phyloP scores from a whole-genome alignment of 2,113 vertebrate species.

The Callospermophilus lateralis region DNA sequence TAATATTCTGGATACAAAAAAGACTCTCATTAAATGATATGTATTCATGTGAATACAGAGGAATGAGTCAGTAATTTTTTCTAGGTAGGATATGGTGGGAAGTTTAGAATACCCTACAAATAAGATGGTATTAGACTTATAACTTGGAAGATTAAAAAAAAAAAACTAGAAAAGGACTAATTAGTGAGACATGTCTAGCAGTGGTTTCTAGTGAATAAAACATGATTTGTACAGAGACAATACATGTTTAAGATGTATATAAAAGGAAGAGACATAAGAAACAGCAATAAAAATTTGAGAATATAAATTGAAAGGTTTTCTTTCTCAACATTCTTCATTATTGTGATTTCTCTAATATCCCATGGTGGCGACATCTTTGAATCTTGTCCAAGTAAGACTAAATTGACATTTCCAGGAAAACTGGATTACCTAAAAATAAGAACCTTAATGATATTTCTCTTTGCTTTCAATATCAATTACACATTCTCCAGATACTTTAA shows the following conservation, averaged over 20 bases:
- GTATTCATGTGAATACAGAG: neutral
- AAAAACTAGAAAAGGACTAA: neutral
- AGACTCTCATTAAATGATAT: neutral
- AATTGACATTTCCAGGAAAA: neutral
- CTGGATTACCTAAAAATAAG: neutral
- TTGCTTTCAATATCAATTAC: neutral
- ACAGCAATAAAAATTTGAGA: neutral
- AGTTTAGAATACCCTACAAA: neutral
- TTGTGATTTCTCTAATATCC: neutral
- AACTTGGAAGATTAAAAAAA: slow-evolving; percentile 32
- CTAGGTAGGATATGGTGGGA: neutral
- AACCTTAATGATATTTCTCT: neutral
- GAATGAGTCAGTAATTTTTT: slow-evolving; percentile 5
- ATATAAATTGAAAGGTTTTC: neutral
- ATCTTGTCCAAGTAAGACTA: neutral
- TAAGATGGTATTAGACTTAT: neutral
- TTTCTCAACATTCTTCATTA: neutral
- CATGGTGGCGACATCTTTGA: neutral
- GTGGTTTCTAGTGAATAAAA: neutral
- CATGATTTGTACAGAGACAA: neutral
- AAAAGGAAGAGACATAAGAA: neutral
- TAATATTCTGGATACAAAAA: neutral
- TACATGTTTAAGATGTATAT: fast-evolving
- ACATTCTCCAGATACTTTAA: neutral
- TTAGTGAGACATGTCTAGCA: neutral